Evolutionary conservation across 2,113 vertebrate species (phyloP), one percentile per base, ranked within the genome.

Genomic region (Anolis carolinensis): DNA sequence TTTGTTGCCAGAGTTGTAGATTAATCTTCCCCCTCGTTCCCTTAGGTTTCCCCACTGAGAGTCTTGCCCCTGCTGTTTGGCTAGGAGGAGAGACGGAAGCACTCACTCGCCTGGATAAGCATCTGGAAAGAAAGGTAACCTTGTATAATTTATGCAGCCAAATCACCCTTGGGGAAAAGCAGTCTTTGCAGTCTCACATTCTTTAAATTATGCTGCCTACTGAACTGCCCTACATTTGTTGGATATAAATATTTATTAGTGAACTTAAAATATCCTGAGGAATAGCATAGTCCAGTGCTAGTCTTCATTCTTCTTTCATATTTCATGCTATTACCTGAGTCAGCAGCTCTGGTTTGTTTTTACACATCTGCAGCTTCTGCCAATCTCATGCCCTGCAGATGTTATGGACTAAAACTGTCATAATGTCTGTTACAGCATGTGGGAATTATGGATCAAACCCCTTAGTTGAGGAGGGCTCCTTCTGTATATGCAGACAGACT

Each of bases 21-120:
- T 90, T 92, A 89, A 92, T 48, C 20, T 8, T 80, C 83, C 36
- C 93, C 83, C n/a, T 72, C 67, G 36, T 21, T 89, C 48, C 67
- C 16, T 76, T 71, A 99, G 98, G 98, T 13, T 99, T 99, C 94
- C 97, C 96, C 91, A 97, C 97, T 0, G 95, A 96, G 81, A 96
- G 96, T n/a, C 96, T 98, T 44, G 92, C 95, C 87, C 93, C 96
- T 44, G 96, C 97, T 73, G 97, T 99, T 81, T 99, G 98, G 98
- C 96, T 93, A 52, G 98, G 98, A 92, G 98, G 98, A 11, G 98
- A 99, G 92, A 98, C 97, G 0, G 98, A 99, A 94, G 98, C 98
- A 7, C 90, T 99, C 94, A 97, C 98, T 36, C 95, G 98, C 70
- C 96, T 99, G 84, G 96, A 97, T 92, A 98, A 98, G 93, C 98